Evolutionary conservation across 2,797 vertebrate species (phyloP), one percentile per base, ranked within the genome.

Genomic region (Margarornis squamiger): DNA sequence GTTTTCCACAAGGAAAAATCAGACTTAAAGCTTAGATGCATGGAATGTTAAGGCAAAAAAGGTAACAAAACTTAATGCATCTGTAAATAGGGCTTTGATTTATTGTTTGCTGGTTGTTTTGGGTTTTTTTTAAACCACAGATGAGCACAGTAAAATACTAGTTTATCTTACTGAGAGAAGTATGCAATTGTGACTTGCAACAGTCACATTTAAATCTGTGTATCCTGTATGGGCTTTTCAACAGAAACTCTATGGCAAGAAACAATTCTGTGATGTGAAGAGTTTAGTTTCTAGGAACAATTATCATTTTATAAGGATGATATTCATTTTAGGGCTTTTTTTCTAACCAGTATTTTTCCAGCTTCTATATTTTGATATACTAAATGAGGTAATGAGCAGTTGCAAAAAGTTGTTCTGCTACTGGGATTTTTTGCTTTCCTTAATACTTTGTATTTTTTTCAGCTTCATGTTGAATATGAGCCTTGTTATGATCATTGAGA

Each of bases 401-500:
- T 90, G 20, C 8, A 76, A 68, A 89, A 75, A 36, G 5, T 27
- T 75, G 12, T 75, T 91, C 32, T 63, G 22, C 6, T 82, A 19
- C 16, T 72, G 5, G 3, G 8, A n/a, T 22, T 54, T 7, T 86
- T 74, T 65, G 71, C 39, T 65, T 57, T 43, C 6, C 32, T 72
- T 72, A 86, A 45, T 46, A 15, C 88, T 86, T 78, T 10, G 15
- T 78, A 0, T 14, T 88, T 88, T 91, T 92, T 93, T 55, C 96
- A 97, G 93, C 93, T 97, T 95, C 94, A 94, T 95, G 39, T 95
- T 97, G 97, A 98, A 97, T 94, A 99, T 99, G 99, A 99, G 99
- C 98, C 98, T 99, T 76, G 98, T 98, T 87, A 99, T 99, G 97
- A 99, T 99, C 95, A 99, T 97, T 85, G 99, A 99, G 97, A 99